Percentiles rank a stretch among this genome's conserved stretches.
Conservation (phyloP, 2,888 invertebrate genomes). For the Dynastes grantii region DNA sequence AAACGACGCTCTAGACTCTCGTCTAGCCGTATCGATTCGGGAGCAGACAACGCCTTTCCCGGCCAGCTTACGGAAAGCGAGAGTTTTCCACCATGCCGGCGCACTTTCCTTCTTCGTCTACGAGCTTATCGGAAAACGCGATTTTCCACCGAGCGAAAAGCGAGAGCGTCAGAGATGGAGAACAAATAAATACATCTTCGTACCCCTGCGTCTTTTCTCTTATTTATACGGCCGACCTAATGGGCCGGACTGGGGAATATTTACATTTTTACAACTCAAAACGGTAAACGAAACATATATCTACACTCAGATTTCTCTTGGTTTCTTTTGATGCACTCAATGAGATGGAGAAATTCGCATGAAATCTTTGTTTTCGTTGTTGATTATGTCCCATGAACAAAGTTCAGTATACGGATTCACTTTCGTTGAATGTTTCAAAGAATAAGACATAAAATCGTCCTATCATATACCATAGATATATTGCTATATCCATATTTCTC, state of each 20-base stretch:
- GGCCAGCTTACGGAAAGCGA: slow-evolving; percentile 29
- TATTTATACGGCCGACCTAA: neutral
- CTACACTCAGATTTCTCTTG: neutral
- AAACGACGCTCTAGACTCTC: slow-evolving; percentile 61
- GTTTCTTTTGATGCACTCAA: neutral
- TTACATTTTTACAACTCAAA: slow-evolving; percentile 8
- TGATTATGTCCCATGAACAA: neutral
- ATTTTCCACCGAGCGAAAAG: neutral
- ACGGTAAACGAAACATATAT: neutral
- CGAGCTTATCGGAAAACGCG: slow-evolving; percentile 4
- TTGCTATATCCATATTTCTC: neutral
- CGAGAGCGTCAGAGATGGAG: neutral
- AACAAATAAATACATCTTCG: neutral
- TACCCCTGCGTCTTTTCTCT: neutral
- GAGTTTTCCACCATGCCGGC: slow-evolving; percentile 27
- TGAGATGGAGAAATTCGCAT: neutral
- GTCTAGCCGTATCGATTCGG: slow-evolving; percentile 73
- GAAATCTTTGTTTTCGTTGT: slow-evolving; percentile 1
- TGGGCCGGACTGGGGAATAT: neutral
- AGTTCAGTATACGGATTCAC: neutral
- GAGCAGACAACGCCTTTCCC: slow-evolving; percentile 34
- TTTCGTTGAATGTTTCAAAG: too few species aligned
- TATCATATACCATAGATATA: neutral
- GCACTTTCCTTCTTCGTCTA: slow-evolving; percentile 25
- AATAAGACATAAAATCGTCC: neutral